Evolutionary conservation across 2,888 invertebrate genomes (phyloP).

Genomic region (Mythimna pallens): DNA sequence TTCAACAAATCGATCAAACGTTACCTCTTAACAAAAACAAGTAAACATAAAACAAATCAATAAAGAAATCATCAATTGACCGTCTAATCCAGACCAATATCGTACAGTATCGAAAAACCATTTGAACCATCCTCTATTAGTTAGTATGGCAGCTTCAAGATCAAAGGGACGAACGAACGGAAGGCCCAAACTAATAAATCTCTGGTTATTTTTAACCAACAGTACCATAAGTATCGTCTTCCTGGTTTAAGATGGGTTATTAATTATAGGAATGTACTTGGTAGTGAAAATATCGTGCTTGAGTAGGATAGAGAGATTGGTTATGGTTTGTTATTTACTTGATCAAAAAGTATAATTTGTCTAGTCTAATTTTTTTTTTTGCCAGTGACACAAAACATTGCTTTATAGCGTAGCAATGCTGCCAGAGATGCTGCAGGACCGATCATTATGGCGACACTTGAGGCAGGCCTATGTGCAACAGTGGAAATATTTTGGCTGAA

Average conservation of each 20-base stretch:
- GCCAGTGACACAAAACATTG: not conserved
- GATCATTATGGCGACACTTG: too few relatives aligned
- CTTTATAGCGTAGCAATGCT: too few relatives aligned
- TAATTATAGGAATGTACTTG: slow-evolving; percentile 52
- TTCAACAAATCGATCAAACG: slow-evolving; percentile 4
- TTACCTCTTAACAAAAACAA: not conserved
- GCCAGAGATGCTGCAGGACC: too few relatives aligned
- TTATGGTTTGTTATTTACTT: not conserved
- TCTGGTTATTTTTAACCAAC: slow-evolving; percentile 61
- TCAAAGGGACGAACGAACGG: slow-evolving; percentile 66
- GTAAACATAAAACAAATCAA: slow-evolving; percentile 22
- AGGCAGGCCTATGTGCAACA: too few relatives aligned
- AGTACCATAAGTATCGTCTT: slow-evolving; percentile 64
- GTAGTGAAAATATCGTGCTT: slow-evolving; percentile 16
- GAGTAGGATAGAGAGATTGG: not conserved
- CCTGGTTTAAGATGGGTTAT: slow-evolving; percentile 57
- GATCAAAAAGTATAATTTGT: not conserved
- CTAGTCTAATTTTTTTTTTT: not conserved
- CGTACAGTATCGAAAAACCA: slow-evolving; percentile 6
- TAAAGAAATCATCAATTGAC: slow-evolving; percentile 27
- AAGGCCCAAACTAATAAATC: slow-evolving; percentile 67
- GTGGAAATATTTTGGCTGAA: too few relatives aligned
- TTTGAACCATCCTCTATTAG: slow-evolving; percentile 21
- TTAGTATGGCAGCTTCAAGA: slow-evolving; percentile 48
- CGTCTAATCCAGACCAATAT: slow-evolving; percentile 7